These are phyloP conservation scores for Hydropotes inermis DNA, from an alignment of 2,113 vertebrate species.

Conservation along the genomic window DNA sequence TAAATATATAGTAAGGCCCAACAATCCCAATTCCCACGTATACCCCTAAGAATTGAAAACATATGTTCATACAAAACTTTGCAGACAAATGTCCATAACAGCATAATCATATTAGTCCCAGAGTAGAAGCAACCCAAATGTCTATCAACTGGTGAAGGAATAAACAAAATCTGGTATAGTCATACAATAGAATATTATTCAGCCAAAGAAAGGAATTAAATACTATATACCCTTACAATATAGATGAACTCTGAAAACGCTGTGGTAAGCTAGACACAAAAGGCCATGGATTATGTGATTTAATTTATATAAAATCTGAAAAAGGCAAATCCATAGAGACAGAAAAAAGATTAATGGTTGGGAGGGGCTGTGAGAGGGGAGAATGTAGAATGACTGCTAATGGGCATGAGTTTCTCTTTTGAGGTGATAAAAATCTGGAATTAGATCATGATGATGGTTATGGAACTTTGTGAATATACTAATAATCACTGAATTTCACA, in stretches of 20 bases:
- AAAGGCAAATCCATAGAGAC: neutral
- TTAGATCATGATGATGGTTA: neutral
- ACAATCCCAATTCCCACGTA: neutral
- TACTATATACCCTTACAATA: neutral
- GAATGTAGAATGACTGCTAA: neutral
- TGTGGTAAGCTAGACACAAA: neutral
- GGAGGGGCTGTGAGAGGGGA: neutral
- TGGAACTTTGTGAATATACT: neutral
- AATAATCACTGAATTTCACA: neutral
- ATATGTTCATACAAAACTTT: neutral
- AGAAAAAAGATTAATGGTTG: neutral
- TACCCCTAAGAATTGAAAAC: neutral
- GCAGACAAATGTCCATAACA: neutral
- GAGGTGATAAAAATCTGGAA: neutral
- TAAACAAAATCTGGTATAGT: neutral
- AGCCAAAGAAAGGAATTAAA: neutral
- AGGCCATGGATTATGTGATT: neutral
- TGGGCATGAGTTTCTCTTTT: neutral
- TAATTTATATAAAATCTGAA: neutral
- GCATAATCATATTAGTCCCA: neutral
- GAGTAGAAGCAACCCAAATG: neutral
- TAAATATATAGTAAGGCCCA: neutral
- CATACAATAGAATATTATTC: neutral
- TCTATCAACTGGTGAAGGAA: neutral
- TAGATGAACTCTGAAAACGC: neutral